phyloP scores from a whole-genome alignment of 2,797 vertebrate species.

The Neomorphus geoffroyi region DNA sequence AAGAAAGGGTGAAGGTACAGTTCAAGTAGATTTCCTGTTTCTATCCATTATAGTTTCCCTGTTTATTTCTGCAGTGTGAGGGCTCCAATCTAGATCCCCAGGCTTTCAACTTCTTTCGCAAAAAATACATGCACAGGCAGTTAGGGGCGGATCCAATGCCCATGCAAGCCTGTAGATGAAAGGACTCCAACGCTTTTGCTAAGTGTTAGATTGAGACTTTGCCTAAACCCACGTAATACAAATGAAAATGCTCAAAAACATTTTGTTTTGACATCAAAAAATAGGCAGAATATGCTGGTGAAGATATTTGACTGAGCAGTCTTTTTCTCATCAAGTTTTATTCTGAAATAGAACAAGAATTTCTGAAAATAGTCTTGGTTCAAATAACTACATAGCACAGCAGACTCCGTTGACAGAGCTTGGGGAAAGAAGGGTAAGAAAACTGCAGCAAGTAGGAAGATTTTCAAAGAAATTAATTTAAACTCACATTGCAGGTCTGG shows the following conservation, averaged over 20 bases:
- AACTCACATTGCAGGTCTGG: constrained; percentile 9
- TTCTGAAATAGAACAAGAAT: background rate
- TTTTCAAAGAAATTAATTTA: constrained; percentile 18
- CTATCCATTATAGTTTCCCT: background rate
- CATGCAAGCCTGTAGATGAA: background rate
- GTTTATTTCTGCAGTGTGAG: background rate
- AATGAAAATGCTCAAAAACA: background rate
- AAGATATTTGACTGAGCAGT: background rate
- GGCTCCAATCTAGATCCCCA: background rate
- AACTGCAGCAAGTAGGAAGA: background rate
- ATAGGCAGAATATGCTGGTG: background rate
- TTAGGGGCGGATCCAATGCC: background rate
- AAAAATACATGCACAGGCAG: background rate
- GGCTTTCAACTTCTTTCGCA: background rate
- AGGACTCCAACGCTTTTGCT: background rate
- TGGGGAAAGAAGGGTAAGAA: background rate
- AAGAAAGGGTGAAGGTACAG: background rate
- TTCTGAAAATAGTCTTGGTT: constrained; percentile 2
- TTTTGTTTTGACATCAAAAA: background rate
- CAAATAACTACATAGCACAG: background rate
- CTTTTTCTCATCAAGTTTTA: background rate
- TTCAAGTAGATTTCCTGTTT: background rate
- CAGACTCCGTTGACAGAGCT: background rate
- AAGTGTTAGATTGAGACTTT: background rate
- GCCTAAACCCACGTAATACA: background rate